Base-by-base conservation (phyloP, 2,888 invertebrate species). In the Standfussiana lucernea region DNA sequence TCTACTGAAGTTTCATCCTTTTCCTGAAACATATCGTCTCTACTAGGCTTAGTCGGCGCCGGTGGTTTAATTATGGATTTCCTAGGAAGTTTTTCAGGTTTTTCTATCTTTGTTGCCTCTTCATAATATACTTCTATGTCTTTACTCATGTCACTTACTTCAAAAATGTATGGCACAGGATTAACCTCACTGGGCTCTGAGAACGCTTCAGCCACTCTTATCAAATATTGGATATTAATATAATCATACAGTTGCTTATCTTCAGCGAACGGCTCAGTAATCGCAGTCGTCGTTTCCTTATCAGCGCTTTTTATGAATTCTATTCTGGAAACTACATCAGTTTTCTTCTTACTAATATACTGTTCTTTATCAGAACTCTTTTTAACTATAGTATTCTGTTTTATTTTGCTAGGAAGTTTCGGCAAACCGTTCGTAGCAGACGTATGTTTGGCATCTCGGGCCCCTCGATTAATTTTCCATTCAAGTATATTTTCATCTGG, bases 61-160 rank as follows among this genome's bases (percentile, higher is more conserved):
- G 92, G 90, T 84, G 93, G 94, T 2, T 90, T 70, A 24, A 88
- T 61, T 85, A 91, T 93, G 0, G 92, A 90, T 84, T 90, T 93
- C 77, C 92, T 95, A 13, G 89, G 32, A 72, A 74, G 86, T 69
- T 93, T 94, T 0, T 93, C 94, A 13, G 80, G 4, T 85, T 93
- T 94, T 78, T n/a, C n/a, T n/a, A n/a, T n/a, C n/a, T 92, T 93
- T 53, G 79, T 85, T 5, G 93, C 93, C n/a, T 93, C 93, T 71
- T 91, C 91, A n/a, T 56, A 71, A 5, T 47, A 21, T 66, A 35
- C 3, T 66, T 92, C 89, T 24, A 92, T 79, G 74, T 93, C 93
- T 78, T 86, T 89, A 40, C 88, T 72, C 91, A 95, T 94, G 79
- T 95, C 92, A 28, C 78, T 83, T n/a, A 94, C 84, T 77, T 93